Base-by-base conservation (phyloP, 2,888 invertebrate genomes). In the Macaria notata region DNA sequence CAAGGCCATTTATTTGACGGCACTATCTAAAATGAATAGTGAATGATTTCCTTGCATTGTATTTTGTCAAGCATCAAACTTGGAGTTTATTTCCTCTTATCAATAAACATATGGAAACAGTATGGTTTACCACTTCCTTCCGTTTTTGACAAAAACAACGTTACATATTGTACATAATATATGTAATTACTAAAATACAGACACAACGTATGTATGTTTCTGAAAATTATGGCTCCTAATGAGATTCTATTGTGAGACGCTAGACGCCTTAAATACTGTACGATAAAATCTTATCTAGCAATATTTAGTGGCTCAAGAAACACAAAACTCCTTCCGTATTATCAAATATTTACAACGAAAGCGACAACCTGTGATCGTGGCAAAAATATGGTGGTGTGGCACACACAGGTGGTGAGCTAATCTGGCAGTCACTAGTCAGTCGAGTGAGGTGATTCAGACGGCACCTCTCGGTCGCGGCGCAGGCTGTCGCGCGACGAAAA, bases 401-500 rank as follows among this genome's bases (percentile, higher is more conserved):
- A n/a, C 8, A 49, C 57, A 61, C 59, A 69, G 63, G 65, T 65
- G 65, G 45, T 46, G 49, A 59, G 52, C 54, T 52, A 59, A 62
- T 59, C 50, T 53, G 55, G 44, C 64, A 65, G 74, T 41, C 72
- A 69, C 68, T 72, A 65, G 74, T 41, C 72, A 69, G 69, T 72
- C 72, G 76, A 62, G 65, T 61, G 61, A 60, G 66, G 70, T 66
- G 57, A 65, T 67, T 61, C 70, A 60, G 66, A 59, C 67, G 72
- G 73, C 70, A 59, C 44, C 29, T 19, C 41, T 8, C 41, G 41
- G 41, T 62, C 67, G 56, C 56, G 54, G 61, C 48, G 52, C 43
- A 50, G 70, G 29, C 33, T 43, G 36, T 43, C 44, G 50, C 67
- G 73, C 72, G 73, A 74, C 79, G 70, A 81, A 82, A 81, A 72